Evolutionary conservation across 2,888 invertebrate genomes (phyloP).

Genomic region (Teleiodes luculella): DNA sequence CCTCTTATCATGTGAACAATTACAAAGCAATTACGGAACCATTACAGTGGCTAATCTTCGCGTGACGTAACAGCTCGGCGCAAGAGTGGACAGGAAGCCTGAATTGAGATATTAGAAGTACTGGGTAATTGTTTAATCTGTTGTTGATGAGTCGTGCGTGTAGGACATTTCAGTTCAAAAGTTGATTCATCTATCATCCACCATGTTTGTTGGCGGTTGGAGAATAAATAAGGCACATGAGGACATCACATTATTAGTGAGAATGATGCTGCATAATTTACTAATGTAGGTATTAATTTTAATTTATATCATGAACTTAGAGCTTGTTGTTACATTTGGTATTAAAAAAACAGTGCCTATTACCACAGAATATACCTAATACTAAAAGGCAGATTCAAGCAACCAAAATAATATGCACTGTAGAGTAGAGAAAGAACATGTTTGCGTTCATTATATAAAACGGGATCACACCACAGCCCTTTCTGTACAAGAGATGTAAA

Average conservation of each 20-base stretch:
- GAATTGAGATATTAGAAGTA: constrained; percentile 28
- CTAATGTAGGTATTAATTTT: too few relatives aligned
- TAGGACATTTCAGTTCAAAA: neutral
- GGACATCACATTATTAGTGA: too few relatives aligned
- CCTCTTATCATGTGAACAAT: constrained; percentile 13
- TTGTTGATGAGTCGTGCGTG: constrained; percentile 1
- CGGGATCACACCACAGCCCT: neutral
- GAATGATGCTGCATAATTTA: too few relatives aligned
- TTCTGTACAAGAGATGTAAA: neutral
- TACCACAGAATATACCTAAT: too few relatives aligned
- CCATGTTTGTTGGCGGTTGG: neutral
- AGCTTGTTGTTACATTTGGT: too few relatives aligned
- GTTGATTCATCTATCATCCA: neutral
- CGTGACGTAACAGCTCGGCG: constrained; percentile 20
- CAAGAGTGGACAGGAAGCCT: constrained; percentile 24
- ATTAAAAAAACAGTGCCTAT: too few relatives aligned
- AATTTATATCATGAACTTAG: too few relatives aligned
- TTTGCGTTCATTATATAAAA: too few relatives aligned
- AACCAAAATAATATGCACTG: too few relatives aligned
- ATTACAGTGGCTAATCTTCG: constrained; percentile 10
- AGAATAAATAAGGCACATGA: neutral
- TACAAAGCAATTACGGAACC: constrained; percentile 13
- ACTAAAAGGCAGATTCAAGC: too few relatives aligned
- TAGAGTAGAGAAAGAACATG: too few relatives aligned
- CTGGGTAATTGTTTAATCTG: constrained; percentile 14